Base-by-base conservation (phyloP, 2,113 vertebrate species). In the Aphyosemion australe region DNA sequence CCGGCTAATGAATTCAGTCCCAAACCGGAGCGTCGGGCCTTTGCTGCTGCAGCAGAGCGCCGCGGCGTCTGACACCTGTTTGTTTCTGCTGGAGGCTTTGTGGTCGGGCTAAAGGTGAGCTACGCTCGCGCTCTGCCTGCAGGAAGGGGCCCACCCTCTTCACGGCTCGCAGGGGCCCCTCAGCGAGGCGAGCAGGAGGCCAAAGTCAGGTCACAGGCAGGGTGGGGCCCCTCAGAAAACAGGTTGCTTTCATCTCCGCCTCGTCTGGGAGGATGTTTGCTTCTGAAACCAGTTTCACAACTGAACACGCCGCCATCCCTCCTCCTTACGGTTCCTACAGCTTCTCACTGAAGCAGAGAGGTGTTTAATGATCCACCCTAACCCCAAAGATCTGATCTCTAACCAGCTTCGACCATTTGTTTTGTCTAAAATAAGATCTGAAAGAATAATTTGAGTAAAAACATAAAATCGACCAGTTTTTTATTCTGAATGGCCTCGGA, bases 121-220 rank as follows among this genome's bases (percentile, higher is more conserved):
- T 26, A 6, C 26, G 63, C 51, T 71, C 73, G 52, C 15, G 12
- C 67, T 64, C 69, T 56, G 70, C 69, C 80, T 78, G 45, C 84
- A 85, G 90, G 85, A 85, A 82, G 85, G 65, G 72, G 55, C 74
- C 84, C 70, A 67, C 85, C 86, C 87, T 65, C 61, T 86, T 72
- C 79, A 61, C 76, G 69, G 51, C 18, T 39, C 21, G 31, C 10
- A 46, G 8, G 65, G 80, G 79, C 65, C 83, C 78, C 78, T 68
- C 2, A 19, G 74, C 13, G 67, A 77, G 63, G 64, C 76, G 55
- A 52, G 62, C 70, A 53, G 66, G 53, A 90, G 87, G 89, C 84
- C 85, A 91, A 67, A 71, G 84, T 72, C 72, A 77, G 89, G 89
- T 91, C 89, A 88, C 42, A 60, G 53, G 80, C 82, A 78, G 90